These are phyloP conservation scores for Podiceps cristatus DNA, from an alignment of 2,113 vertebrate species.

Conservation along the genomic window DNA sequence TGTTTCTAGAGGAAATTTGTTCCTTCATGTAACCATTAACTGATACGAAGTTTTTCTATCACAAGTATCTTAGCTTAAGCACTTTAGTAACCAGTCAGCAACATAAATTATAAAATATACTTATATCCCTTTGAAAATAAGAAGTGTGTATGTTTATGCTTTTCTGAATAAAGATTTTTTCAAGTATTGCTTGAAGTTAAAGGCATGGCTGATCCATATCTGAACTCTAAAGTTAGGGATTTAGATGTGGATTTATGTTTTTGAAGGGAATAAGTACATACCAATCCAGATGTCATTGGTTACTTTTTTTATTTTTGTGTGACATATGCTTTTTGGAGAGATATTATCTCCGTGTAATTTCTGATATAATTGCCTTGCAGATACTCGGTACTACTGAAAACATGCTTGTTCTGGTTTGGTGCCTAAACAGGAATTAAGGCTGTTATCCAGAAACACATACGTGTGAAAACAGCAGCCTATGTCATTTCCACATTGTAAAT, in stretches of 20 bases:
- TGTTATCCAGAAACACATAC: not conserved
- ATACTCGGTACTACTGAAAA: not conserved
- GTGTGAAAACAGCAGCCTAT: conserved; percentile 15
- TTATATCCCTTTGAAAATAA: not conserved
- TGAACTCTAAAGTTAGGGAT: not conserved
- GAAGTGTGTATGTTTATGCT: not conserved
- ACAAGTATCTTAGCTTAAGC: not conserved
- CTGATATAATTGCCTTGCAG: not conserved
- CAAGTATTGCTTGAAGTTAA: not conserved
- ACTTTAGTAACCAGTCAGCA: not conserved
- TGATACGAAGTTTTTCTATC: not conserved
- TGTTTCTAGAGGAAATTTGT: not conserved
- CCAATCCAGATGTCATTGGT: not conserved
- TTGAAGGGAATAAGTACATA: not conserved
- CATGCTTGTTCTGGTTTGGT: not conserved
- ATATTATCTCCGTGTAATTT: not conserved
- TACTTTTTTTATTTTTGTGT: not conserved
- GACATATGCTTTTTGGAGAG: not conserved
- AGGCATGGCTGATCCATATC: not conserved
- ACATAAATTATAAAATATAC: not conserved
- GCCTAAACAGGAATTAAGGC: not conserved
- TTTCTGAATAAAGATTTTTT: not conserved
- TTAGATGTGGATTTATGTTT: not conserved
- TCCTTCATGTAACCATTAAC: not conserved
- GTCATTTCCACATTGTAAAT: conserved; percentile 32